phyloP scores from a whole-genome alignment of 2,888 invertebrate species.

The Polymixis flavicincta region DNA sequence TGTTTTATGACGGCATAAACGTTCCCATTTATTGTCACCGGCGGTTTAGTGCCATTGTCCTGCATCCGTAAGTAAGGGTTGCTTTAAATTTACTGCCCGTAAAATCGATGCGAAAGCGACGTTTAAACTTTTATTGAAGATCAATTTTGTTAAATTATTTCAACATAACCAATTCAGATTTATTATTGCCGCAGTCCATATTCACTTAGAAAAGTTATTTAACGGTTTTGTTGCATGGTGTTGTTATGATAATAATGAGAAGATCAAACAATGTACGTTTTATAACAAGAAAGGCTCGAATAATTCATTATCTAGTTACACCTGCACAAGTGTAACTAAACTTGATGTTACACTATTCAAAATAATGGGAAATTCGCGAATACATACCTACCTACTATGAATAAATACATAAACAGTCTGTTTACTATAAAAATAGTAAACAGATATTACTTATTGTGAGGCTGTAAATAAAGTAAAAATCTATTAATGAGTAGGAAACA shows the following conservation, averaged over 20 bases:
- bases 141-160: slow-evolving; percentile 67
- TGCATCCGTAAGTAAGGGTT: slow-evolving; percentile 80
- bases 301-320: slow-evolving; percentile 23
- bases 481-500: slow-evolving; percentile 19
- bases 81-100: slow-evolving; percentile 82
- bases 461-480: slow-evolving; percentile 8
- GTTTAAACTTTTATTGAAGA: slow-evolving; percentile 71
- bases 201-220: slow-evolving; percentile 30
- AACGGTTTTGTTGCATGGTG: slow-evolving; percentile 44
- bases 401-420: slow-evolving; percentile 12
- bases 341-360: slow-evolving; percentile 4
- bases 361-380: background rate
- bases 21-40: slow-evolving; percentile 83
- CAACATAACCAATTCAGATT: slow-evolving; percentile 52
- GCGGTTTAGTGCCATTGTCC: slow-evolving; percentile 80
- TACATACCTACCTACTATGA: background rate
- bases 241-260: slow-evolving; percentile 16
- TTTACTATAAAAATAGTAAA: background rate
- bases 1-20: slow-evolving; percentile 86
- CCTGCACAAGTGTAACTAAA: slow-evolving; percentile 28
- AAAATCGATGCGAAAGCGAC: slow-evolving; percentile 75
- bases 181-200: slow-evolving; percentile 37
- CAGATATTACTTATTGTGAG: background rate
- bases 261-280: slow-evolving; percentile 15
- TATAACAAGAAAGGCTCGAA: slow-evolving; percentile 7